Evolutionary conservation across 37 sponge, comb jelly and placozoan genomes (phyloP), one percentile per base, ranked within the genome.

Genomic region (Hormiphora californensis): DNA sequence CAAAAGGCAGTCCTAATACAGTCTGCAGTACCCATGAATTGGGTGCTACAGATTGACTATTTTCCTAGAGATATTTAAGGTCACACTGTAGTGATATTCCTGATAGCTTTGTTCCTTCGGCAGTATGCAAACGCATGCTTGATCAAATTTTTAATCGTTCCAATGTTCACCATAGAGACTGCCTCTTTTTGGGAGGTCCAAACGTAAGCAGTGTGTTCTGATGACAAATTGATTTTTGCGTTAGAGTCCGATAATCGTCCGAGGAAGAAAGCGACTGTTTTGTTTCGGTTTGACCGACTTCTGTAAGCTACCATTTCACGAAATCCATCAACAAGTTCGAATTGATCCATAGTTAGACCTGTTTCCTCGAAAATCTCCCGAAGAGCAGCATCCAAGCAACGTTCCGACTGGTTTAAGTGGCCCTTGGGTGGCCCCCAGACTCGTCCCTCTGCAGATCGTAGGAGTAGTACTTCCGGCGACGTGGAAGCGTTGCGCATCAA

Each of bases 361-460:
- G 81, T 73, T 73, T 73, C 81, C 43, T 73, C 81, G 22, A 36
- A 73, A 73, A 46, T 73, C 25, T 73, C 81, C 46, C 81, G 40
- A 1, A 73, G 8, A n/a, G 81, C 81, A 73, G 81, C 81, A 25
- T 73, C 44, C 12, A 73, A 32, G 19, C 81, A 43, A 73, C 43
- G 40, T 73, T 73, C 81, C 17, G 81, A 73, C 5, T 46, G 46
- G 19, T 73, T 46, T 11, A 73, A 28, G 23, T 73, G 81, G 23
- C 81, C 81, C 43, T 73, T 73, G 5, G 81, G 81, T 11, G 81
- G 81, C 1, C 81, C 81, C 81, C 81, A 73, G 5, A 22, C 21
- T 23, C 81, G 43, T 22, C 81, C 81, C 43, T 73, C 81, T 43
- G 81, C 46, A 39, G 81, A 73, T 28, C 43, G 40, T n/a, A 73